phyloP scores from a whole-genome alignment of 2,113 vertebrate species.

The Tylochromis polylepis region DNA sequence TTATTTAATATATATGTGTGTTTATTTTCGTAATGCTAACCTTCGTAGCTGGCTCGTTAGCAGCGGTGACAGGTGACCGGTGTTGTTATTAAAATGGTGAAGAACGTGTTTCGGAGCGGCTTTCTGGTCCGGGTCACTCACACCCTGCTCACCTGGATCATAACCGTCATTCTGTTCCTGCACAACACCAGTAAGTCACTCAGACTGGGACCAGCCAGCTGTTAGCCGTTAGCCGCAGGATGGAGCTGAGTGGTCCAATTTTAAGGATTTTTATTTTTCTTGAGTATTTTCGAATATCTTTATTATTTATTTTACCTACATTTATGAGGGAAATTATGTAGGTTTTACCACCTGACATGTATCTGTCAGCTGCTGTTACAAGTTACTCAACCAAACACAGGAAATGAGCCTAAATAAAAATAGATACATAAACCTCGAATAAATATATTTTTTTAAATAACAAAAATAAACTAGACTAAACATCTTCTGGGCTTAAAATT shows the following conservation, averaged over 20 bases:
- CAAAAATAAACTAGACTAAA: neutral
- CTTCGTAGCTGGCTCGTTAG: neutral
- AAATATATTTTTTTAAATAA: neutral
- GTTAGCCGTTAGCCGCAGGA: neutral
- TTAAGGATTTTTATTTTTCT: neutral
- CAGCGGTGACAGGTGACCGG: neutral
- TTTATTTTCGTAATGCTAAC: neutral
- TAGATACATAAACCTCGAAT: neutral
- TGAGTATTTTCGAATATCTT: neutral
- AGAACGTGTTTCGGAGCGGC: constrained; percentile 70
- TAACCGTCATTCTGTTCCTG: constrained; percentile 79
- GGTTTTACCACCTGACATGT: neutral
- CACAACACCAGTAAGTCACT: constrained; percentile 83
- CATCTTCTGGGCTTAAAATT: neutral
- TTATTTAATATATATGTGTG: neutral
- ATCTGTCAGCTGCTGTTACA: neutral
- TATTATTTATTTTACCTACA: neutral
- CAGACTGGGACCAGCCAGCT: neutral
- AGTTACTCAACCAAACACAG: neutral
- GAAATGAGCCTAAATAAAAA: neutral
- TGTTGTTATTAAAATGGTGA: constrained; percentile 32
- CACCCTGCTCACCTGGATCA: constrained; percentile 76
- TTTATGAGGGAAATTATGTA: neutral
- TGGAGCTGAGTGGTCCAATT: neutral
- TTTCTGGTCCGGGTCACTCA: constrained; percentile 77